Evolutionary conservation across 2,797 vertebrate genomes (phyloP), one percentile per base, ranked within the genome.

Genomic region (Toxotes lorentzi): DNA sequence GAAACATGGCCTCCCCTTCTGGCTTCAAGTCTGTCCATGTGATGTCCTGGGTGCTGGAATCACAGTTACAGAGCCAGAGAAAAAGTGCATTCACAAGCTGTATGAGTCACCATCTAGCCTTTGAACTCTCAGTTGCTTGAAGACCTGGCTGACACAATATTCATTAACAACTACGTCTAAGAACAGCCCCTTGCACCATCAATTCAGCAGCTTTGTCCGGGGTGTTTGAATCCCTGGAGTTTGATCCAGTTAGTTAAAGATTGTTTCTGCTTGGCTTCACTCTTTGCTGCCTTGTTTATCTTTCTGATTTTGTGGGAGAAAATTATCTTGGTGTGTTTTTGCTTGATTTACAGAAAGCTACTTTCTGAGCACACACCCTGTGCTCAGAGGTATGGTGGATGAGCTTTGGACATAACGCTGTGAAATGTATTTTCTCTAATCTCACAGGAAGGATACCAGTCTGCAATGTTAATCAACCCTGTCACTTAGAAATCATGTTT

Each of bases 1-100:
- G 72, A 79, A 71, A 81, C 64, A 60, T 41, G 51, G 51, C 69
- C 45, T 64, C 45, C 32, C 62, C 41, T 43, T 54, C 66, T 68
- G 56, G 54, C 50, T 59, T 60, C 27, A 35, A 50, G 59, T 63
- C 72, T 73, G 60, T 66, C 51, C 14, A 13, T 53, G 30, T 48
- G 34, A 69, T 65, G 62, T 43, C 23, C 67, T 64, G 59, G 30
- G 64, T 70, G 51, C 30, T 60, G 5, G 34, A 70, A 67, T 43
- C 21, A 59, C 14, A 24, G 70, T 58, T 65, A 87, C 45, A 74
- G 23, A 64, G 59, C 61, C 47, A 43, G 16, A 63, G 40, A 76
- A 71, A 13, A 71, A 13, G 1, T 23, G 6, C 35, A 38, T 51
- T 53, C 35, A 64, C 41, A 60, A 23, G 35, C n/a, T 38, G 7